Percentiles rank a stretch among this genome's conserved stretches.
phyloP scores from a whole-genome alignment of 2,113 vertebrate genomes.

The Silurus meridionalis region DNA sequence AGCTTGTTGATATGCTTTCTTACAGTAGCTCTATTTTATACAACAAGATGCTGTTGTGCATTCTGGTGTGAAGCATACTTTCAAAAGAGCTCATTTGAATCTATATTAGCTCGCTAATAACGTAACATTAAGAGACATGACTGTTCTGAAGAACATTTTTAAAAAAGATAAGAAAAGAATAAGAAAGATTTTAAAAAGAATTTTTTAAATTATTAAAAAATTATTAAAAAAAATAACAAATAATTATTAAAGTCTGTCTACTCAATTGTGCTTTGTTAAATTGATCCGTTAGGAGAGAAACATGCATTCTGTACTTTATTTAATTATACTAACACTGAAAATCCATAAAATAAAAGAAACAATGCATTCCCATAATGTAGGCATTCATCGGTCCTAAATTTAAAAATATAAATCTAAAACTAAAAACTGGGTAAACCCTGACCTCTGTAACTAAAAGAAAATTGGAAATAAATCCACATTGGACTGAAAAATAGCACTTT shows the following conservation, averaged over 20 bases:
- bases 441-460: not conserved
- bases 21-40: not conserved
- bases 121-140: not conserved
- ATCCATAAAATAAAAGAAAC: not conserved
- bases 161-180: not conserved
- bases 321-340: not conserved
- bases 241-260: not conserved
- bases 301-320: not conserved
- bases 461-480: constrained; percentile 1
- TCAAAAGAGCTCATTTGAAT: not conserved
- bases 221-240: too few species aligned
- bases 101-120: not conserved
- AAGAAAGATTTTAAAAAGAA: not conserved
- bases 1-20: not conserved
- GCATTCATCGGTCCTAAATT: not conserved
- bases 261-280: not conserved
- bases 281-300: not conserved
- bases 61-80: not conserved
- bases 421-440: not conserved
- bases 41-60: not conserved
- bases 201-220: too few species aligned
- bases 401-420: not conserved
- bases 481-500: constrained; percentile 8
- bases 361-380: not conserved
- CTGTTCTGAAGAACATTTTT: not conserved